phyloP scores from a whole-genome alignment of 1,140 invertebrate species.

The Drosophila tsacasi region DNA sequence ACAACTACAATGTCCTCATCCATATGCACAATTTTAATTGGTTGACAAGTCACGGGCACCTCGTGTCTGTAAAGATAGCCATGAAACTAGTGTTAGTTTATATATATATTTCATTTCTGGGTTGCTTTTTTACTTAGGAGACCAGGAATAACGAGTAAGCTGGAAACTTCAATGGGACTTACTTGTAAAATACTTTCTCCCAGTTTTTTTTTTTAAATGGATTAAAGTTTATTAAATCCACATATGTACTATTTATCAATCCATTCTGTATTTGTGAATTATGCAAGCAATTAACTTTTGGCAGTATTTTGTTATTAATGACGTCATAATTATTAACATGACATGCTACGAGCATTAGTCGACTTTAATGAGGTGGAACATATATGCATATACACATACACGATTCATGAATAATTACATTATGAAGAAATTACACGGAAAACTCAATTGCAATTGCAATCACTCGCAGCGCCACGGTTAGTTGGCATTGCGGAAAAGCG shows the following conservation, averaged over 20 bases:
- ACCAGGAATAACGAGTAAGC: not conserved
- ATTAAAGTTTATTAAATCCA: not conserved
- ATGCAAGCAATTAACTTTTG: not conserved
- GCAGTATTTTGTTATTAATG: constrained; percentile 5
- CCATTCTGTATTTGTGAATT: not conserved
- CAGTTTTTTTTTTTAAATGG: not conserved
- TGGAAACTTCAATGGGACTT: not conserved
- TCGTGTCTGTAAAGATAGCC: constrained; percentile 94
- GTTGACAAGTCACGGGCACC: constrained; percentile 96
- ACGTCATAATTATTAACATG: constrained; percentile 9
- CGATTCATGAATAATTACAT: constrained; percentile 5
- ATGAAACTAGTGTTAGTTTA: constrained; percentile 44
- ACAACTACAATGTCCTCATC: constrained; percentile 99
- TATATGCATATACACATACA: constrained; percentile 2
- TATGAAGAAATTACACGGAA: constrained; percentile 23
- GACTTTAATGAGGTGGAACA: constrained; percentile 25
- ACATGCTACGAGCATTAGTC: constrained; percentile 21
- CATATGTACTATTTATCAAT: not conserved
- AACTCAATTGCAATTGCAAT: constrained; percentile 38
- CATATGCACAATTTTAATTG: constrained; percentile 98
- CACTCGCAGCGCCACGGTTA: constrained; percentile 10
- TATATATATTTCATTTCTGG: constrained; percentile 19
- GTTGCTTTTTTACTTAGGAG: constrained; percentile 26
- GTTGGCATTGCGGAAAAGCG: not conserved
- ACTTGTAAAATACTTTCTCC: constrained; percentile 1